Conservation (phyloP, 2,888 invertebrate species). For the Drosophila parthenogenetica region DNA sequence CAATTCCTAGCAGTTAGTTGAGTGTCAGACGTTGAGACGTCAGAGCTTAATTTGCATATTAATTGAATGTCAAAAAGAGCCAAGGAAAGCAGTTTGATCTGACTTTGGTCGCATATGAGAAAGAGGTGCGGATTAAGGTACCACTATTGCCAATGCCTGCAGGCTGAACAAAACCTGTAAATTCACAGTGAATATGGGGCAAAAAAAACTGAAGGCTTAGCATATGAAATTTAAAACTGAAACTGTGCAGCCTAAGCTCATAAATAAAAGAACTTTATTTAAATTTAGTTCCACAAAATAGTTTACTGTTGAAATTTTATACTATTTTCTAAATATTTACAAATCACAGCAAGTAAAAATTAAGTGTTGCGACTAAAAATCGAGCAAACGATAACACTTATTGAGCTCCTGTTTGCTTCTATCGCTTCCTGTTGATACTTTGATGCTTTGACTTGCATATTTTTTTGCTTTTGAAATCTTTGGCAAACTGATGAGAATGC, state of each 20-base stretch:
- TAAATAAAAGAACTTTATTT: background rate
- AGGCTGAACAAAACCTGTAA: conserved; percentile 18
- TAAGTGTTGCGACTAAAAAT: too few relatives aligned
- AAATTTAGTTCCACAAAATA: too few relatives aligned
- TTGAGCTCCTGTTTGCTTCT: background rate
- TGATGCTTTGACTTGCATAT: conserved; percentile 18
- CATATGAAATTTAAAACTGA: background rate
- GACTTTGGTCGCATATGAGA: conserved; percentile 11
- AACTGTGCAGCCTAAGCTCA: background rate
- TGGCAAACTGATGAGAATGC: conserved; percentile 56
- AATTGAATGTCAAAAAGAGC: conserved; percentile 77
- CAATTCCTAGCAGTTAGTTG: conserved; percentile 20
- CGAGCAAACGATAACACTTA: too few relatives aligned
- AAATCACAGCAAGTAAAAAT: too few relatives aligned
- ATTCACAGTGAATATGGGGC: conserved; percentile 21
- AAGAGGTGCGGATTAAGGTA: conserved; percentile 1
- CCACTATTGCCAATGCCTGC: conserved; percentile 30
- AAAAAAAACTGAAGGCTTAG: background rate
- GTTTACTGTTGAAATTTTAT: too few relatives aligned
- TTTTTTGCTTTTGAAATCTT: conserved; percentile 10
- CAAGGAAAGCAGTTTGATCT: conserved; percentile 34
- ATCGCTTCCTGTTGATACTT: conserved; percentile 14
- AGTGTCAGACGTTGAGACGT: conserved; percentile 23
- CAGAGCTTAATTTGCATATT: conserved; percentile 72
- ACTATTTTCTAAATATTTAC: too few relatives aligned